Evolutionary conservation across 2,888 invertebrate species (phyloP).

Genomic region (Brachyptera risi): DNA sequence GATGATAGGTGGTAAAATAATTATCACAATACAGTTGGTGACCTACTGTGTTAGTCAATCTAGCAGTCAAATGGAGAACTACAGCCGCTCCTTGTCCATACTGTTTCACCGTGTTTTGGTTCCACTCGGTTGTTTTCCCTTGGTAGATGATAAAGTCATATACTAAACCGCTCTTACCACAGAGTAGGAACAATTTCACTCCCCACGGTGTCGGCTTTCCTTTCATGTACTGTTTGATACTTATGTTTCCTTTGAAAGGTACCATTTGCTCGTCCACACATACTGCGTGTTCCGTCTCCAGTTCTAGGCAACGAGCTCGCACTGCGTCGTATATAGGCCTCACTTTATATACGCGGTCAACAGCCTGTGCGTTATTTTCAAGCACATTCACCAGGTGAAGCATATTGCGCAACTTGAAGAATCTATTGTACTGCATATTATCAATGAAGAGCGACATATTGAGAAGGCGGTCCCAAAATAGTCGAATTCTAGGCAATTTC

Average conservation of each 20-base stretch:
- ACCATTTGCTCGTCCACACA: conserved; percentile 40
- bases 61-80: conserved; percentile 29
- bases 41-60: conserved; percentile 2
- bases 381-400: conserved; percentile 31
- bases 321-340: conserved; percentile 33
- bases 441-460: conserved; percentile 20
- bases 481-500: conserved; percentile 20
- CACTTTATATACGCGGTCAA: conserved; percentile 32
- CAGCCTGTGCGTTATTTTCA: neutral
- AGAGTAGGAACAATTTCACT: conserved; percentile 36
- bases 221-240: conserved; percentile 37
- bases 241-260: conserved; percentile 37
- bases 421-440: conserved; percentile 30
- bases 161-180: conserved; percentile 34
- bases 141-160: conserved; percentile 39
- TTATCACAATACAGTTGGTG: conserved; percentile 30
- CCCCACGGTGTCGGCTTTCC: conserved; percentile 38
- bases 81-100: conserved; percentile 26
- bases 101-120: conserved; percentile 13
- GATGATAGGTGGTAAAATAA: conserved; percentile 26
- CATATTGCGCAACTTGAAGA: conserved; percentile 29
- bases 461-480: conserved; percentile 29
- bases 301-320: conserved; percentile 36
- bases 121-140: conserved; percentile 40
- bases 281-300: conserved; percentile 49